Conservation (phyloP, 64 coral and sea anemone genomes). For the Dendronephthya gigantea region DNA sequence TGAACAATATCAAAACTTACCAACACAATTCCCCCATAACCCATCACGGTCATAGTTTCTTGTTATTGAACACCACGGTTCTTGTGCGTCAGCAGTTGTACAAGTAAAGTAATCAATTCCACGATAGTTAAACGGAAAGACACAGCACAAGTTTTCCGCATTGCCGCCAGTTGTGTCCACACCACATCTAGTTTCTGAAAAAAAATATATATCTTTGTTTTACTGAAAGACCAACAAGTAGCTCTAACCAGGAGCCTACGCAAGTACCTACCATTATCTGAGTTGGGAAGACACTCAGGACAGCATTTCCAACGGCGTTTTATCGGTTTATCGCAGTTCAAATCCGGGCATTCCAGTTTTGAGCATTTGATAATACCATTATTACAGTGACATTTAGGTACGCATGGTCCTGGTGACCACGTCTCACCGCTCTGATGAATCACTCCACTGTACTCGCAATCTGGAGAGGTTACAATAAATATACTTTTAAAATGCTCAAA, state of each 20-base stretch:
- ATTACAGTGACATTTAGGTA: constrained; percentile 80
- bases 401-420: constrained; percentile 92
- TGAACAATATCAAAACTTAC: constrained; percentile 11
- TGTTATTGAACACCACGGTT: constrained; percentile 75
- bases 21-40: constrained; percentile 82
- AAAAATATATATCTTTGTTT: not conserved
- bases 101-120: constrained; percentile 74
- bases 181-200: constrained; percentile 59
- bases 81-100: constrained; percentile 46
- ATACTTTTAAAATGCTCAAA: too few relatives aligned
- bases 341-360: constrained; percentile 94
- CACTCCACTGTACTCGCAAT: constrained; percentile 55
- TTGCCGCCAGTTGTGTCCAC: constrained; percentile 61
- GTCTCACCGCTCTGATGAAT: constrained; percentile 52
- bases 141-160: constrained; percentile 44
- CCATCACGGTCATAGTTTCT: constrained; percentile 63
- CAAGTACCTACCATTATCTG: constrained; percentile 25
- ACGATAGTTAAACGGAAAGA: constrained; percentile 74
- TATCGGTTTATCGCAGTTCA: constrained; percentile 68
- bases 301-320: constrained; percentile 88
- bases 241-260: not conserved
- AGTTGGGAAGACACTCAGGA: constrained; percentile 60
- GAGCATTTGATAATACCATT: constrained; percentile 68
- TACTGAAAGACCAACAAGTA: not conserved
- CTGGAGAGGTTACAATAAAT: too few relatives aligned